These are phyloP conservation scores for Latrodectus hesperus DNA, from an alignment of 2,888 invertebrate genomes.

Conservation along the genomic window DNA sequence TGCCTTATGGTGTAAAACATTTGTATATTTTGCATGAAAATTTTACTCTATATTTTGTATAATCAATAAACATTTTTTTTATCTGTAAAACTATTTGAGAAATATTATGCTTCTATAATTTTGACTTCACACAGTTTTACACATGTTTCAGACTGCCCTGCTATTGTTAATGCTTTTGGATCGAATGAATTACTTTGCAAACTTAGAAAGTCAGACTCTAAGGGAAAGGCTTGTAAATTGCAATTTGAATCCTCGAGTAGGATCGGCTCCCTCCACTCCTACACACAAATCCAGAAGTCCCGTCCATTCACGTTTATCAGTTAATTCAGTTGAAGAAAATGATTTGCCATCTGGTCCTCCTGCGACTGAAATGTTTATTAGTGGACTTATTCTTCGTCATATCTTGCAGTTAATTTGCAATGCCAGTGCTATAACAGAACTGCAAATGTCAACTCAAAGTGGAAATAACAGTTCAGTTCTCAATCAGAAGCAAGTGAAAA, in stretches of 20 bases:
- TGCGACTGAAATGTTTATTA: conserved; percentile 76
- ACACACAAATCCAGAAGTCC: conserved; percentile 65
- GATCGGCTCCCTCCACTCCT: conserved; percentile 66
- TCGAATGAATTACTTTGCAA: conserved; percentile 54
- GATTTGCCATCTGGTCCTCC: conserved; percentile 38
- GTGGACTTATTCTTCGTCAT: conserved; percentile 83
- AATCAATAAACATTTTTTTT: too few species aligned
- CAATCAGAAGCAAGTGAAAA: conserved; percentile 75
- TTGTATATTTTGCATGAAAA: background rate
- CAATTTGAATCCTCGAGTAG: conserved; percentile 28
- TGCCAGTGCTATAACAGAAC: conserved; percentile 81
- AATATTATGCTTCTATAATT: too few species aligned
- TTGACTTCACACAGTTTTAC: background rate
- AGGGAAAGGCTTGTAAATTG: conserved; percentile 48
- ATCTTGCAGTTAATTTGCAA: conserved; percentile 88
- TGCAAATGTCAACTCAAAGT: conserved; percentile 71
- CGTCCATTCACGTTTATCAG: conserved; percentile 61
- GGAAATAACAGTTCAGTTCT: conserved; percentile 53
- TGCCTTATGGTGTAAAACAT: background rate
- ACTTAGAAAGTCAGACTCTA: conserved; percentile 49
- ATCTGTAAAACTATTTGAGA: too few species aligned
- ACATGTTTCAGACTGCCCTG: conserved; percentile 55
- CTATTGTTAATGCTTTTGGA: conserved; percentile 57
- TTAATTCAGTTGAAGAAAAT: conserved; percentile 49
- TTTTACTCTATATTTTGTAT: background rate